Conservation (phyloP, 2,797 vertebrate genomes). For the Mus minutoides region DNA sequence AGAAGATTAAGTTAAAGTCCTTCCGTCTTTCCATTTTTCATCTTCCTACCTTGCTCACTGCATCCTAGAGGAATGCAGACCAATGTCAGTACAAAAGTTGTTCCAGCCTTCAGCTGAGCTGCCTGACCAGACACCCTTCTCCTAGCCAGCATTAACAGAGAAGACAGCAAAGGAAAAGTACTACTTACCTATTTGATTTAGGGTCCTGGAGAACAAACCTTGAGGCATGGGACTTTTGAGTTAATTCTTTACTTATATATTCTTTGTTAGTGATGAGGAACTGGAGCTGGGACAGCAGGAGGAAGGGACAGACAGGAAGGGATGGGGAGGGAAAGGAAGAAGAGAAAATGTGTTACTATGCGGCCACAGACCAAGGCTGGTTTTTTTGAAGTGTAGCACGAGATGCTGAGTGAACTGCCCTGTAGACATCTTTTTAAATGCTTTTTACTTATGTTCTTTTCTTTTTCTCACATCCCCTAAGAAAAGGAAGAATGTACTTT, state of each 20-base stretch:
- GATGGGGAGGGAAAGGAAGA: neutral
- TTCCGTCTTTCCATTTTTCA: neutral
- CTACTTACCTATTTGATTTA: neutral
- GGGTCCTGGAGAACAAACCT: neutral
- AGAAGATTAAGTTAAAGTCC: neutral
- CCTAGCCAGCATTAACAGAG: neutral
- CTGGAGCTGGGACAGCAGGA: neutral
- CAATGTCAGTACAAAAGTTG: neutral
- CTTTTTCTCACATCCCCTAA: neutral
- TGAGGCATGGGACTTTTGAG: neutral
- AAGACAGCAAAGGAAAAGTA: neutral
- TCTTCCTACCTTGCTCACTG: neutral
- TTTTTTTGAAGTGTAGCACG: neutral
- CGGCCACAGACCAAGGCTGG: neutral
- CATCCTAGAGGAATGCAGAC: neutral
- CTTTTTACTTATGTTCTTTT: neutral
- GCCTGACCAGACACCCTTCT: neutral
- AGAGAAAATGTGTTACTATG: neutral
- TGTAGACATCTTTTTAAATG: neutral
- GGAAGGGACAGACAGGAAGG: neutral
- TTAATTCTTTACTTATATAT: neutral
- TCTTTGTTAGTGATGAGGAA: neutral
- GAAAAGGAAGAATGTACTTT: neutral
- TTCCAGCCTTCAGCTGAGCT: neutral
- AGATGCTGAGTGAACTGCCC: neutral